phyloP scores from a whole-genome alignment of 2,888 invertebrate species.

The Lasioglossum zephyrum region DNA sequence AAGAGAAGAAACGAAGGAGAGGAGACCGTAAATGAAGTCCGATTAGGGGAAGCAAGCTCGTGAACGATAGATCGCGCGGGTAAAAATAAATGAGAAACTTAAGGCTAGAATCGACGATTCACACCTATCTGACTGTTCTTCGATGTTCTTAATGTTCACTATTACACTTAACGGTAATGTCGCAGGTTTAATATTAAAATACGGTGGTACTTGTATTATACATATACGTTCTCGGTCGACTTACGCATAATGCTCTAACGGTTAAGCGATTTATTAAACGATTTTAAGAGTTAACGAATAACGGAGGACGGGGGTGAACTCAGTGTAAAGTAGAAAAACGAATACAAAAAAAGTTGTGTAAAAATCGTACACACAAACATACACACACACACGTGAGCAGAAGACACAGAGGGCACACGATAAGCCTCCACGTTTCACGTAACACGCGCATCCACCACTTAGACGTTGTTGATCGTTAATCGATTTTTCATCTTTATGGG shows the following conservation, averaged over 20 bases:
- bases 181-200: conserved; percentile 61
- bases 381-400: neutral
- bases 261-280: conserved; percentile 51
- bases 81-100: conserved; percentile 40
- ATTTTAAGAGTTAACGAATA: conserved; percentile 43
- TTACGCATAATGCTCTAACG: conserved; percentile 66
- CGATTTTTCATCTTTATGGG: conserved; percentile 49
- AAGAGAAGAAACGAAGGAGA: neutral
- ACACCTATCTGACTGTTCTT: conserved; percentile 76
- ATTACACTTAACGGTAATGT: conserved; percentile 71
- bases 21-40: conserved; percentile 63
- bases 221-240: conserved; percentile 64
- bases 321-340: neutral
- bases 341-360: neutral
- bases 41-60: conserved; percentile 58
- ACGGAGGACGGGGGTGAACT: neutral
- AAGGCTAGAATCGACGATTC: conserved; percentile 64
- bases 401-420: neutral
- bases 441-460: conserved; percentile 63
- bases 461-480: conserved; percentile 61
- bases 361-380: neutral
- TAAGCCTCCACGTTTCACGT: neutral
- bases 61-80: conserved; percentile 54
- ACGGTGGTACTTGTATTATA: conserved; percentile 67
- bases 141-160: conserved; percentile 79